Conservation (phyloP, 2,113 vertebrate species). For the Ciconia stormi region DNA sequence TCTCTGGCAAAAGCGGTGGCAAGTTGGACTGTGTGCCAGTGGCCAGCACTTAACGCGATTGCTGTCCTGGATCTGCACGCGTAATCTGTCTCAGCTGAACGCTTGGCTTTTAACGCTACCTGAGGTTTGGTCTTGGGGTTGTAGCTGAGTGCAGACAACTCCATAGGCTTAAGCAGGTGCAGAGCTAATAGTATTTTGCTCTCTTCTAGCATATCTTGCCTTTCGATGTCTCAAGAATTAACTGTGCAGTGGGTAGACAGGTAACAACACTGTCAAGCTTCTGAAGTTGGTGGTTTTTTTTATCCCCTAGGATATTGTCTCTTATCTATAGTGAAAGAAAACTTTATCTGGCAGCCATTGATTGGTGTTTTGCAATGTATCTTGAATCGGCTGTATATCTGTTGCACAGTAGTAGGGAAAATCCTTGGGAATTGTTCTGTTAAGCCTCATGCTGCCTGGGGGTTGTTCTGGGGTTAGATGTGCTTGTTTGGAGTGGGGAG, state of each 20-base stretch:
- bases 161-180: not conserved
- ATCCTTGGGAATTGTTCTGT: not conserved
- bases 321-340: not conserved
- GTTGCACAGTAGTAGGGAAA: not conserved
- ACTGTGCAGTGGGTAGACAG: not conserved
- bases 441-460: not conserved
- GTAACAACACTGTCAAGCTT: not conserved
- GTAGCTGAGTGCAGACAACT: fast-evolving
- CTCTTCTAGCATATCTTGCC: not conserved
- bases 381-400: not conserved
- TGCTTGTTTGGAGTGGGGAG: not conserved
- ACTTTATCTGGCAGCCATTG: not conserved
- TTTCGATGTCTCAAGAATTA: not conserved
- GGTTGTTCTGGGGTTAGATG: not conserved
- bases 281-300: not conserved
- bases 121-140: not conserved
- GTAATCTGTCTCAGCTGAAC: not conserved
- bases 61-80: not conserved
- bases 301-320: not conserved
- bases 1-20: not conserved
- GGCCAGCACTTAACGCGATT: not conserved
- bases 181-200: not conserved
- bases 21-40: not conserved
- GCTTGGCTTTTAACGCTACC: fast-evolving
- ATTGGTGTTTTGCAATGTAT: not conserved